These are phyloP conservation scores for Henricia sp. DNA, from an alignment of 53 echinoderm and acorn worm species.

Conservation along the genomic window DNA sequence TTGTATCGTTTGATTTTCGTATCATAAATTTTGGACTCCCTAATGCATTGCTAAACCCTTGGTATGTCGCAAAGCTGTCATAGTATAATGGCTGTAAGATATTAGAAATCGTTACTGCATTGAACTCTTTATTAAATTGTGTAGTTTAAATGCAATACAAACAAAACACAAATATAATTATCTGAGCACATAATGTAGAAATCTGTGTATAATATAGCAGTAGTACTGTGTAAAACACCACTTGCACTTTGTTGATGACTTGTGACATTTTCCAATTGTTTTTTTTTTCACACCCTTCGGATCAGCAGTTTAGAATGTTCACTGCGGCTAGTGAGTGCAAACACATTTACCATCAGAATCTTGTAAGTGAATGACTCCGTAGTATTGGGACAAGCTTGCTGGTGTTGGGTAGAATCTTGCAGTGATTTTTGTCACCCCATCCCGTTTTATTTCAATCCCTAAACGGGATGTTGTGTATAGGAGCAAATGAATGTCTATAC, in stretches of 20 bases:
- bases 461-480: neutral
- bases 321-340: slow-evolving; percentile 49
- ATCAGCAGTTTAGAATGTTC: slow-evolving; percentile 55
- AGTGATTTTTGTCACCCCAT: neutral
- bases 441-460: neutral
- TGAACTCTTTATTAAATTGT: too few species aligned
- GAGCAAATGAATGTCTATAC: neutral
- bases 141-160: too few species aligned
- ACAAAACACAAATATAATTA: too few species aligned
- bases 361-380: slow-evolving; percentile 29
- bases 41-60: too few species aligned
- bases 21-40: too few species aligned
- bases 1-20: too few species aligned
- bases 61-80: too few species aligned
- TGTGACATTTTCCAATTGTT: slow-evolving; percentile 32
- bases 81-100: too few species aligned
- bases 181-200: too few species aligned
- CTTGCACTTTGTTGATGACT: slow-evolving; percentile 38
- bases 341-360: slow-evolving; percentile 42
- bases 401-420: slow-evolving; percentile 49
- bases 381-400: neutral
- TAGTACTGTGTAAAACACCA: too few species aligned
- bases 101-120: too few species aligned
- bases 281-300: slow-evolving; percentile 47
- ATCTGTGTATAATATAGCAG: too few species aligned